Evolutionary conservation across 2,888 invertebrate species (phyloP), one percentile per base, ranked within the genome.

Genomic region (Bombylius major): DNA sequence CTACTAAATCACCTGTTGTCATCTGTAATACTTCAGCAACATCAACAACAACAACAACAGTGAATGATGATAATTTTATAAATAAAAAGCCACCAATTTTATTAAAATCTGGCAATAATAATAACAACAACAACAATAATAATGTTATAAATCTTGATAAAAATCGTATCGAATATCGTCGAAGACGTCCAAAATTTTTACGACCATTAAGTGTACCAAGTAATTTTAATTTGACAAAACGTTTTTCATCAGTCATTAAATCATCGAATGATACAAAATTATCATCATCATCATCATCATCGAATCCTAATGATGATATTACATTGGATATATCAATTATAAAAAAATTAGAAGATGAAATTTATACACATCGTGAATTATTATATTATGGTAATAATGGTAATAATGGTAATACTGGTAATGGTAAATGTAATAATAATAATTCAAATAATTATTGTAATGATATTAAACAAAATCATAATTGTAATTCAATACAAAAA

Each of bases 141-240:
- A 36, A 36, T 11, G 33, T 61, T 31, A 58, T 61, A 44, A 60
- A 61, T 58, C 52, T 61, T 33, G 60, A 61, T 47, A 60, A 60
- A 55, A 60, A 61, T 59, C 53, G 58, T 33, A 61, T 60, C n/a
- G 48, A 55, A 23, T 52, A 54, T 23, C 42, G 77, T 76, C 64
- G 76, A 73, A 47, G 51, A 14, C 51, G 56, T 14, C 39, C 58
- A 46, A 58, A 55, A 54, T 50, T 58, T 50, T 49, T 50, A 13
- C 53, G 61, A 5, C 61, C 61, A 34, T 39, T 60, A 12, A 61
- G 61, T 53, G 54, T 60, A 48, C 61, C 61, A 42, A 53, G 55
- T 33, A 61, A 58, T 57, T 61, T 61, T 51, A 60, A 60, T 53
- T 49, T 58, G 13, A 54, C 33, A 14, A 57, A 55, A 52, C 54